Conservation (phyloP, 2,888 invertebrate genomes). For the Anaspis maculata region DNA sequence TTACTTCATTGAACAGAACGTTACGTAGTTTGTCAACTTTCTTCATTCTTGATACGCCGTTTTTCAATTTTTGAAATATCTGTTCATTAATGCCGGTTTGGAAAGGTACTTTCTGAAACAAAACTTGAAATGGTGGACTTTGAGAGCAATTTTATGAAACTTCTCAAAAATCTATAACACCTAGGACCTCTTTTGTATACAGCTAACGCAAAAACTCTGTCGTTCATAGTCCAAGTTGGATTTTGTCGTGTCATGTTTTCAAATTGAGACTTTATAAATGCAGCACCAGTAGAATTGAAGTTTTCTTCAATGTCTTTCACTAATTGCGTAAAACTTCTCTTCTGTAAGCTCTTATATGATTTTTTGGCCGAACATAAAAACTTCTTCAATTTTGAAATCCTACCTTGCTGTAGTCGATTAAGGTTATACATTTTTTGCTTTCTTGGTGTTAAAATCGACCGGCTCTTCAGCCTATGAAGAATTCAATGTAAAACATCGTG, state of each 20-base stretch:
- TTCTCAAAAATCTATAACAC: conserved; percentile 7
- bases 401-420: background rate
- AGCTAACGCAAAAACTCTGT: conserved; percentile 9
- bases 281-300: background rate
- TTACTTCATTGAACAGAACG: background rate
- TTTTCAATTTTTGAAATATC: conserved; percentile 1
- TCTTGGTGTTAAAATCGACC: background rate
- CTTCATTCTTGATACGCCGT: background rate
- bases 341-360: background rate
- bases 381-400: background rate
- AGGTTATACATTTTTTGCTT: background rate
- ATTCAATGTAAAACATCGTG: no score
- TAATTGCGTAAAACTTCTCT: background rate
- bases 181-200: conserved; percentile 8
- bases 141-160: conserved; percentile 6
- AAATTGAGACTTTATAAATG: conserved; percentile 1
- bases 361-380: background rate
- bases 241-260: background rate
- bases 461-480: no score
- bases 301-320: background rate
- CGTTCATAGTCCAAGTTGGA: conserved; percentile 5
- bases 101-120: conserved; percentile 10
- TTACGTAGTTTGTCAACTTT: background rate
- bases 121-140: conserved; percentile 7
- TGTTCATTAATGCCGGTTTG: conserved; percentile 6